phyloP scores from a whole-genome alignment of 2,888 invertebrate genomes.

The Amblyjoppa proteus region DNA sequence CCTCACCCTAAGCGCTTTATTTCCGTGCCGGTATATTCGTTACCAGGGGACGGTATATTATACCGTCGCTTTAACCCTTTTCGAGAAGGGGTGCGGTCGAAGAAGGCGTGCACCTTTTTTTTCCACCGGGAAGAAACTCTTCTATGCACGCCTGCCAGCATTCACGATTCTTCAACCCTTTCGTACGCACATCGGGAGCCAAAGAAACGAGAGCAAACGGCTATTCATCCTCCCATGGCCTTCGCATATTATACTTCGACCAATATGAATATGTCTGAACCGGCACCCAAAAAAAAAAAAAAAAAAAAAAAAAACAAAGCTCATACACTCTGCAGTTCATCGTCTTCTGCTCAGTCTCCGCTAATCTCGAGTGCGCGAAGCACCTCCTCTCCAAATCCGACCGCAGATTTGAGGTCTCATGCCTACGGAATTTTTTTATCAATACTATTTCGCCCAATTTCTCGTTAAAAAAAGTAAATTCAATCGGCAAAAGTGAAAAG shows the following conservation, averaged over 20 bases:
- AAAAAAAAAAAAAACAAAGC: slow-evolving; percentile 13
- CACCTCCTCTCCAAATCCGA: slow-evolving; percentile 42
- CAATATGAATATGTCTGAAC: slow-evolving; percentile 45
- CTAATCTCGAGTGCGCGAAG: slow-evolving; percentile 57
- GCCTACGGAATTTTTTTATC: slow-evolving; percentile 16
- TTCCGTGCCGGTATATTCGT: slow-evolving; percentile 4
- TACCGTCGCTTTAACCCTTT: slow-evolving; percentile 43
- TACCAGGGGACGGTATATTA: slow-evolving; percentile 13
- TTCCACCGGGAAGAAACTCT: slow-evolving; percentile 47
- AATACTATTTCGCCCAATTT: slow-evolving; percentile 4
- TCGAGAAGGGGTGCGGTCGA: slow-evolving; percentile 66
- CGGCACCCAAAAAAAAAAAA: slow-evolving; percentile 43
- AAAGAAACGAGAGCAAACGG: slow-evolving; percentile 52
- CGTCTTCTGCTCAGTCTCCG: slow-evolving; percentile 55
- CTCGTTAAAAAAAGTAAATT: not conserved
- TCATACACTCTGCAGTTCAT: slow-evolving; percentile 44
- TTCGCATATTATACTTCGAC: slow-evolving; percentile 54
- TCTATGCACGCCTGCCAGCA: slow-evolving; percentile 3
- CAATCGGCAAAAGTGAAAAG: not conserved
- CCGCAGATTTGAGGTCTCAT: not conserved
- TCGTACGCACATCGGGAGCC: slow-evolving; percentile 12
- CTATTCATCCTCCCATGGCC: slow-evolving; percentile 51
- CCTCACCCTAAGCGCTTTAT: slow-evolving; percentile 13
- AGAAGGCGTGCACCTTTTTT: slow-evolving; percentile 72
- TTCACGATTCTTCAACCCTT: slow-evolving; percentile 21